Percentiles rank a stretch among this genome's conserved stretches.
Evolutionary conservation across 2,888 invertebrate genomes (phyloP).

Genomic region (Sminthurides aquaticus): DNA sequence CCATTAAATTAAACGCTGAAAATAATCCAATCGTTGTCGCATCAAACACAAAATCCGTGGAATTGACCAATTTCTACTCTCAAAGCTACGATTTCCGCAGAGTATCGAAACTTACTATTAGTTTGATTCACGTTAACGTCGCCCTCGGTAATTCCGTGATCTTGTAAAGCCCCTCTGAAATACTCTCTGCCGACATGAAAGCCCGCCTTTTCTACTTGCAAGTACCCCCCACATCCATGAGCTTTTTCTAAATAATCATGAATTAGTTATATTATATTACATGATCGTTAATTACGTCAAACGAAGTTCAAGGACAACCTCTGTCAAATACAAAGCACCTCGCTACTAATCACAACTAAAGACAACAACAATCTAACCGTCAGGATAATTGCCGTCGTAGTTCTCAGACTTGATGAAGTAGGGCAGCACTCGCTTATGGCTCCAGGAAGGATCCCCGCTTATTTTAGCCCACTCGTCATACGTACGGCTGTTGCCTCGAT

Average conservation of each 20-base stretch:
- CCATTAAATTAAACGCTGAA: not conserved
- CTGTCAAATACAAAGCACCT: too few relatives aligned
- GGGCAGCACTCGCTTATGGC: slow-evolving; percentile 23
- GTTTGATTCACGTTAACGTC: not conserved
- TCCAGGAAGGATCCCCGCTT: slow-evolving; percentile 30
- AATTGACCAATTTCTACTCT: too few relatives aligned
- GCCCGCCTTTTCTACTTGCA: slow-evolving; percentile 7
- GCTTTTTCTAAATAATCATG: slow-evolving; percentile 6
- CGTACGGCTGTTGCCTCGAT: slow-evolving; percentile 30
- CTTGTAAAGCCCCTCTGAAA: not conserved
- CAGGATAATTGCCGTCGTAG: slow-evolving; percentile 33
- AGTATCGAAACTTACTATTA: not conserved
- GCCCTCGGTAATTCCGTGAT: not conserved
- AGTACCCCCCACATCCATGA: slow-evolving; percentile 15
- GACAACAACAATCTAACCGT: too few relatives aligned
- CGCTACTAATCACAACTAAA: too few relatives aligned
- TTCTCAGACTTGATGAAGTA: slow-evolving; percentile 34
- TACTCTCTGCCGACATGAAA: not conserved
- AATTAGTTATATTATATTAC: too few relatives aligned
- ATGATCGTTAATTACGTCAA: not conserved
- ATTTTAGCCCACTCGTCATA: slow-evolving; percentile 33
- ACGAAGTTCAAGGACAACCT: not conserved
- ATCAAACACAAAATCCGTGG: too few relatives aligned
- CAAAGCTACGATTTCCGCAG: not conserved
- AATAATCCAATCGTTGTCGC: not conserved